A percentile compares a stretch with the other conserved stretches of the same genome.
These are phyloP conservation scores for Ataeniobius toweri DNA, from an alignment of 2,797 vertebrate species.

Conservation along the genomic window DNA sequence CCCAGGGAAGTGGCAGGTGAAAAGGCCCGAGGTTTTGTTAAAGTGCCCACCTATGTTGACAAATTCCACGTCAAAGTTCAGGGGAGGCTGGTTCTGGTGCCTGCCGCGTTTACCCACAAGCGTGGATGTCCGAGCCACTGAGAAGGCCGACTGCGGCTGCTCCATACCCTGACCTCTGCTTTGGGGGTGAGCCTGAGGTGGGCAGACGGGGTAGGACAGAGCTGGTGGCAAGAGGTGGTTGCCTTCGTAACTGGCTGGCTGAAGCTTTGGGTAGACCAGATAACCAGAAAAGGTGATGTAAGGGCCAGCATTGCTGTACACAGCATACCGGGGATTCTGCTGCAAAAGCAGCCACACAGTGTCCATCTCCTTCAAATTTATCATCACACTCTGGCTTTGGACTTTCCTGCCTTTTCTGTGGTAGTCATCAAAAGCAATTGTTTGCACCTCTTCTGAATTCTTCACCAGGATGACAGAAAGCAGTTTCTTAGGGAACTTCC, in stretches of 20 bases:
- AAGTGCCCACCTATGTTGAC: conserved; percentile 84
- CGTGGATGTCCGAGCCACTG: conserved; percentile 79
- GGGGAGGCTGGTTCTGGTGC: conserved; percentile 65
- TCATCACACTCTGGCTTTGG: conserved; percentile 83
- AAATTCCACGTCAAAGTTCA: conserved; percentile 83
- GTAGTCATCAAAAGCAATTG: conserved; percentile 81
- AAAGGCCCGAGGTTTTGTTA: conserved; percentile 78
- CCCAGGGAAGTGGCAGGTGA: conserved; percentile 78
- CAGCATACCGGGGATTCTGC: conserved; percentile 75
- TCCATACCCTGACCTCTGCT: conserved; percentile 33
- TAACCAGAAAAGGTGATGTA: conserved; percentile 86
- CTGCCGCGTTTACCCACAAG: conserved; percentile 69
- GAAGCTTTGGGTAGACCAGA: conserved; percentile 76
- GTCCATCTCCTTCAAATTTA: conserved; percentile 78
- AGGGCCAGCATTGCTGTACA: conserved; percentile 82
- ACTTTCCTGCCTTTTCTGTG: conserved; percentile 79
- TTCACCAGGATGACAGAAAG: conserved; percentile 85
- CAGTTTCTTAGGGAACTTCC: conserved; percentile 82
- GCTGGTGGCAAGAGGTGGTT: conserved; percentile 70
- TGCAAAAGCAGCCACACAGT: conserved; percentile 81
- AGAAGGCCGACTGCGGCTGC: conserved; percentile 80
- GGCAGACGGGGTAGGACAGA: conserved; percentile 59
- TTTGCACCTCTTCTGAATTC: conserved; percentile 82
- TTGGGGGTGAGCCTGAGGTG: conserved; percentile 47
- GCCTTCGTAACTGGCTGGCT: conserved; percentile 54